Conservation (phyloP, 2,797 vertebrate species). For the Synaphobranchus kaupii region DNA sequence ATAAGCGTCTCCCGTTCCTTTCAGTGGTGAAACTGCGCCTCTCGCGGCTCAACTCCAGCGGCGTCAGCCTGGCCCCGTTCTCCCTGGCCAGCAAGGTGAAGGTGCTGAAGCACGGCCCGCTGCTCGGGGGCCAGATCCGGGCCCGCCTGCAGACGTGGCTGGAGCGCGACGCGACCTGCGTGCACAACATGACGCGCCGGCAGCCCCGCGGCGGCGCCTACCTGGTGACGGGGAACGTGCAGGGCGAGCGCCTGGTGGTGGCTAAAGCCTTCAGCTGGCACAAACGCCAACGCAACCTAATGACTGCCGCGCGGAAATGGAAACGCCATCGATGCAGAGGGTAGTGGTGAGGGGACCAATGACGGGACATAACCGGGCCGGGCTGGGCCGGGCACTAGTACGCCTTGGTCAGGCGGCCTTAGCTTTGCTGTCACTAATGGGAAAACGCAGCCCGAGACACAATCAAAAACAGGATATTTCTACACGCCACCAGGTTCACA, state of each 20-base stretch:
- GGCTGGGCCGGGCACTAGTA: slow-evolving; percentile 12
- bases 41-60: slow-evolving; percentile 69
- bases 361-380: background rate
- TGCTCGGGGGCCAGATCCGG: slow-evolving; percentile 72
- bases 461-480: background rate
- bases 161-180: slow-evolving; percentile 80
- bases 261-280: slow-evolving; percentile 81
- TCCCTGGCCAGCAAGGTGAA: slow-evolving; percentile 76
- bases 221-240: slow-evolving; percentile 74
- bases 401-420: background rate
- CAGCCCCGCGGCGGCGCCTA: slow-evolving; percentile 73
- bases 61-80: slow-evolving; percentile 71
- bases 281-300: slow-evolving; percentile 76
- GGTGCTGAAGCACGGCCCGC: slow-evolving; percentile 79
- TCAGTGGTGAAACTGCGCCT: slow-evolving; percentile 82
- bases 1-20: background rate
- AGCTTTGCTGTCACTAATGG: background rate
- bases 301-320: slow-evolving; percentile 75
- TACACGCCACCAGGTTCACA: background rate
- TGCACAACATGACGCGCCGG: slow-evolving; percentile 79
- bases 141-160: slow-evolving; percentile 77
- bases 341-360: slow-evolving; percentile 43
- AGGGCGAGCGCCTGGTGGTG: slow-evolving; percentile 75
- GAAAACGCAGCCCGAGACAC: background rate
- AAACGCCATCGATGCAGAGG: slow-evolving; percentile 76